Conservation (phyloP, 2,113 vertebrate species). For the Paedocypris sp. region DNA sequence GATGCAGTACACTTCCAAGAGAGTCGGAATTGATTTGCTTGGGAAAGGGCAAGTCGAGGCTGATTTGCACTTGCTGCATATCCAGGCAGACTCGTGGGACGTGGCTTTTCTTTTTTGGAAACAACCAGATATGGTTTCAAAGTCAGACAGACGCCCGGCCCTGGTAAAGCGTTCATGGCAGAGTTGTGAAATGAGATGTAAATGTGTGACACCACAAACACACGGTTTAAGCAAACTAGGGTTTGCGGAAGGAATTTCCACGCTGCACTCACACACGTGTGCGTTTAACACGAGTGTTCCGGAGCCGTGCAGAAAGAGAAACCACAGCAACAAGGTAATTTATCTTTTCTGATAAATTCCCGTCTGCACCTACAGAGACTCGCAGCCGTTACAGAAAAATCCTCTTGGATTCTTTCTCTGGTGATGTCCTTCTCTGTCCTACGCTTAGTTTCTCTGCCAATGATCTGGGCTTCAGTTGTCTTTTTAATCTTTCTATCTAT, state of each 20-base stretch:
- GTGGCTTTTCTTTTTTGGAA: background rate
- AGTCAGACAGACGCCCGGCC: background rate
- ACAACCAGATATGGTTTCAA: background rate
- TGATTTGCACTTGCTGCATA: conserved; percentile 9
- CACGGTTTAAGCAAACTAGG: background rate
- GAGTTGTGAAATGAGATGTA: background rate
- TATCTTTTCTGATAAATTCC: conserved; percentile 59
- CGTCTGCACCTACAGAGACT: conserved; percentile 44
- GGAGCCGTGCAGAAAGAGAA: background rate
- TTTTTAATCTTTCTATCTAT: conserved; percentile 23
- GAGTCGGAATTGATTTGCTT: background rate
- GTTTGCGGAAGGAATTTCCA: background rate
- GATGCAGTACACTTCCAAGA: background rate
- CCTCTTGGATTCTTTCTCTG: conserved; percentile 54
- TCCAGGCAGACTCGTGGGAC: background rate
- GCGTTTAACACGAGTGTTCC: conserved; percentile 5
- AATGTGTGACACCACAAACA: too few species aligned
- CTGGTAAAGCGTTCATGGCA: too few species aligned
- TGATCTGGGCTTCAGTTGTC: conserved; percentile 31
- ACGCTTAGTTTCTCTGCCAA: conserved; percentile 12
- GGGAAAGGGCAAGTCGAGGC: background rate
- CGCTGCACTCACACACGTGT: background rate
- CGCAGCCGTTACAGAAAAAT: conserved; percentile 49
- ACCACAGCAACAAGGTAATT: conserved; percentile 44
- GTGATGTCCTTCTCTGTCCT: background rate